These are phyloP conservation scores for Crossocerus cetratus DNA, from an alignment of 2,888 invertebrate species.

Conservation along the genomic window DNA sequence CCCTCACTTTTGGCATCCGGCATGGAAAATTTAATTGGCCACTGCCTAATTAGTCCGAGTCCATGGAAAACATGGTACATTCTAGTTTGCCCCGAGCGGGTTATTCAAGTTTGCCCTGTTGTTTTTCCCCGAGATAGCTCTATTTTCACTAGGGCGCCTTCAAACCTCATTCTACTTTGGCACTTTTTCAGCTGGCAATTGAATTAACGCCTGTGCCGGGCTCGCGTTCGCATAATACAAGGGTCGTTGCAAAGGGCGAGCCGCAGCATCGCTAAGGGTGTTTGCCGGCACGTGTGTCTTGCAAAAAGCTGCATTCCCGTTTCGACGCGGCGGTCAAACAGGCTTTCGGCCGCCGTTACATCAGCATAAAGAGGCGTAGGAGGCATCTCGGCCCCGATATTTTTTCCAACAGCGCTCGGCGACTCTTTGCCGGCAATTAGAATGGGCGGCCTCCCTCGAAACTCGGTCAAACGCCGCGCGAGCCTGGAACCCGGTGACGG, in stretches of 20 bases:
- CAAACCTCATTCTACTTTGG: not conserved
- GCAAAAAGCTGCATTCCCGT: not conserved
- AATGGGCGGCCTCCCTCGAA: too few species aligned
- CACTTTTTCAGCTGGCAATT: slow-evolving; percentile 2
- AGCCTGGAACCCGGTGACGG: too few species aligned
- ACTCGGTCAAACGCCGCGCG: too few species aligned
- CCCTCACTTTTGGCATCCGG: too few species aligned
- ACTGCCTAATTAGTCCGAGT: slow-evolving; percentile 47
- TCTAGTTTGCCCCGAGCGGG: slow-evolving; percentile 12
- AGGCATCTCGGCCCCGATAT: too few species aligned
- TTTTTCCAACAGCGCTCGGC: too few species aligned
- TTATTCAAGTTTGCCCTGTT: not conserved
- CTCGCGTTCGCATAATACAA: slow-evolving; percentile 1
- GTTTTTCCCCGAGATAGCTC: not conserved
- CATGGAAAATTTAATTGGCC: slow-evolving; percentile 31
- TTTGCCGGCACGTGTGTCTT: not conserved
- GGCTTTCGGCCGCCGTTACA: too few species aligned
- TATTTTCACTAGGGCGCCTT: not conserved
- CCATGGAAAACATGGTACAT: slow-evolving; percentile 23
- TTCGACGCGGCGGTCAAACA: not conserved
- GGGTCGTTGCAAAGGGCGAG: not conserved
- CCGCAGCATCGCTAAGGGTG: not conserved
- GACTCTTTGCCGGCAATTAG: too few species aligned
- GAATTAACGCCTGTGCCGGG: not conserved
- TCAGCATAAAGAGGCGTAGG: too few species aligned